Evolutionary conservation across 2,113 vertebrate genomes (phyloP).

Genomic region (Azemiops feae): DNA sequence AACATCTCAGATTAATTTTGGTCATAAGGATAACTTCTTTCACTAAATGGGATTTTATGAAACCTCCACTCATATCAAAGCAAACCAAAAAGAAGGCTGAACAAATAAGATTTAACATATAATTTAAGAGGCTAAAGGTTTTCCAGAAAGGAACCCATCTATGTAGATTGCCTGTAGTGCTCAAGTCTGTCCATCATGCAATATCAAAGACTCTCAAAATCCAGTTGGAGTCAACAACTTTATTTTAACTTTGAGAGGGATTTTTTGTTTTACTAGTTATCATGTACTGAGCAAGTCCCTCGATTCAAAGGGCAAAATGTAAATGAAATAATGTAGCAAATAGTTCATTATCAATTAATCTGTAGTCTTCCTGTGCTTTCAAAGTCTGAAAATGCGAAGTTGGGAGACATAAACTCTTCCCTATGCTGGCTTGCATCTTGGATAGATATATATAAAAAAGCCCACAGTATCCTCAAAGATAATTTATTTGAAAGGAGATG

Average conservation of each 20-base stretch:
- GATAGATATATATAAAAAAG: not conserved
- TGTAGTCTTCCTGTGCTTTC: not conserved
- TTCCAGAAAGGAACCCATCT: not conserved
- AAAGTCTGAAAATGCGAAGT: not conserved
- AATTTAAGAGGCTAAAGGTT: not conserved
- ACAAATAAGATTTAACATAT: not conserved
- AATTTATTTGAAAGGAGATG: not conserved
- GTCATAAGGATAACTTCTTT: not conserved
- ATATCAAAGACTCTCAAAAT: not conserved
- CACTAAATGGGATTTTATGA: not conserved
- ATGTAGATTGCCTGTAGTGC: not conserved
- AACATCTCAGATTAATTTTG: not conserved
- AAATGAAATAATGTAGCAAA: not conserved
- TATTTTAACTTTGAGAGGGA: not conserved
- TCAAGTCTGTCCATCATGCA: not conserved
- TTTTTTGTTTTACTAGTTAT: not conserved
- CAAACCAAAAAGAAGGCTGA: not conserved
- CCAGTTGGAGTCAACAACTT: not conserved
- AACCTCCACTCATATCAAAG: not conserved
- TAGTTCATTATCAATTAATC: not conserved
- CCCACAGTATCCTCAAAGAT: not conserved
- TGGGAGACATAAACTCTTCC: not conserved
- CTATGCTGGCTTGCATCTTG: not conserved
- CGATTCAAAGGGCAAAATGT: not conserved
- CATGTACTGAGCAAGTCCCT: not conserved